Percentiles rank a stretch among this genome's conserved stretches.
Evolutionary conservation across 2,888 invertebrate genomes (phyloP).

Genomic region (Poecilobothrus nobilitatus): DNA sequence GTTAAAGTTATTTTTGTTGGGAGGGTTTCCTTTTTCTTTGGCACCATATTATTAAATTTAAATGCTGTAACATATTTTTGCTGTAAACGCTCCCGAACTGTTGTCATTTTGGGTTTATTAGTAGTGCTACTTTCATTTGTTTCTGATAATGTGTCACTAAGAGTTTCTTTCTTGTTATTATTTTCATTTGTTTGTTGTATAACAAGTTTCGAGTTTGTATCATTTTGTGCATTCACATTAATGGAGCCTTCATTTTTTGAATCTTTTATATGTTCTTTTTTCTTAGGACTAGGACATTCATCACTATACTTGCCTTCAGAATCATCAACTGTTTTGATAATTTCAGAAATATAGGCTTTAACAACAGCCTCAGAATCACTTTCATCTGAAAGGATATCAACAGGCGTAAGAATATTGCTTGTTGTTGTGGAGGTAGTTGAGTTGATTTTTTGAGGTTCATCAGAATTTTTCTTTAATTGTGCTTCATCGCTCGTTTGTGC

Average conservation of each 20-base stretch:
- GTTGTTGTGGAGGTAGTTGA: background rate
- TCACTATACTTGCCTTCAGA: background rate
- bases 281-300: background rate
- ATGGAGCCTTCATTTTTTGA: background rate
- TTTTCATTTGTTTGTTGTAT: background rate
- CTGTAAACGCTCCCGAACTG: conserved; percentile 18
- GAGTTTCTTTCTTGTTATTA: conserved; percentile 15
- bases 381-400: background rate
- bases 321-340: background rate
- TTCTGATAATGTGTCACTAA: conserved; percentile 5
- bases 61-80: conserved; percentile 19
- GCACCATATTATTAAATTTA: conserved; percentile 21
- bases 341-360: background rate
- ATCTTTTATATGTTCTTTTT: background rate
- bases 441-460: background rate
- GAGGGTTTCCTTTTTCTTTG: conserved; percentile 20
- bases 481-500: background rate
- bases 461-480: background rate
- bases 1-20: conserved; percentile 18
- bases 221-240: background rate
- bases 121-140: conserved; percentile 11
- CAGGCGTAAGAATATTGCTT: background rate
- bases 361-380: background rate
- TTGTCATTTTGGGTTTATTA: conserved; percentile 13
- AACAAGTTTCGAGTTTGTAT: background rate